Evolutionary conservation across 2,888 invertebrate genomes (phyloP).

Genomic region (Gisinianus flammeolus): DNA sequence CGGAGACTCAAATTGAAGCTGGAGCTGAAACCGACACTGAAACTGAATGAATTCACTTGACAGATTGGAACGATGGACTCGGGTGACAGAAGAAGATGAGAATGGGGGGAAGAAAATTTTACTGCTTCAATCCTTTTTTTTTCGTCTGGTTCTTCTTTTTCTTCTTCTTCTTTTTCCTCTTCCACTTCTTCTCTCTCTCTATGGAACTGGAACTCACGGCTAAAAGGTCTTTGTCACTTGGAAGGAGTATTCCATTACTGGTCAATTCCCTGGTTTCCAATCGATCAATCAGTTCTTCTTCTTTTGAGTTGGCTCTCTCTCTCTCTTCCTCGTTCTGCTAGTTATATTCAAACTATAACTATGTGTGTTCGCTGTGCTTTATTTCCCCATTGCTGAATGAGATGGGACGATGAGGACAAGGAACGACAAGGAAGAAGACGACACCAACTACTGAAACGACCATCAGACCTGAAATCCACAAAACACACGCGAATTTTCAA

Average conservation of each 20-base stretch:
- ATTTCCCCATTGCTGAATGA: neutral
- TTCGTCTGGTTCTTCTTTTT: neutral
- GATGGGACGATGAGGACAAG: neutral
- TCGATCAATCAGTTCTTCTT: slow-evolving; percentile 55
- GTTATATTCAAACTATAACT: neutral
- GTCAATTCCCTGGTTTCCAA: slow-evolving; percentile 56
- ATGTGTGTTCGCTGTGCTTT: neutral
- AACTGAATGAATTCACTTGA: slow-evolving; percentile 30
- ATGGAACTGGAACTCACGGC: slow-evolving; percentile 22
- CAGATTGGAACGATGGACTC: slow-evolving; percentile 36
- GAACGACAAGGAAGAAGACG: neutral
- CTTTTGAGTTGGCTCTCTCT: neutral
- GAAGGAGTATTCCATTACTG: slow-evolving; percentile 55
- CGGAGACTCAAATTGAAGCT: too few relatives aligned
- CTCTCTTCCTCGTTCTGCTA: neutral
- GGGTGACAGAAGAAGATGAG: slow-evolving; percentile 38
- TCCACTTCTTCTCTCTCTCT: neutral
- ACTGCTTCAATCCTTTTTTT: slow-evolving; percentile 35
- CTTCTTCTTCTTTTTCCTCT: neutral
- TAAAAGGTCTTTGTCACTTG: slow-evolving; percentile 44
- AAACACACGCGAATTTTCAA: slow-evolving; percentile 20
- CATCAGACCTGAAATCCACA: slow-evolving; percentile 21
- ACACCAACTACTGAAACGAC: neutral
- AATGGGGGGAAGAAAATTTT: slow-evolving; percentile 31
- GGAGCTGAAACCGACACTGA: too few relatives aligned